Evolutionary conservation across 2,113 vertebrate genomes (phyloP), one percentile per base, ranked within the genome.

Genomic region (Prietella phreatophila): DNA sequence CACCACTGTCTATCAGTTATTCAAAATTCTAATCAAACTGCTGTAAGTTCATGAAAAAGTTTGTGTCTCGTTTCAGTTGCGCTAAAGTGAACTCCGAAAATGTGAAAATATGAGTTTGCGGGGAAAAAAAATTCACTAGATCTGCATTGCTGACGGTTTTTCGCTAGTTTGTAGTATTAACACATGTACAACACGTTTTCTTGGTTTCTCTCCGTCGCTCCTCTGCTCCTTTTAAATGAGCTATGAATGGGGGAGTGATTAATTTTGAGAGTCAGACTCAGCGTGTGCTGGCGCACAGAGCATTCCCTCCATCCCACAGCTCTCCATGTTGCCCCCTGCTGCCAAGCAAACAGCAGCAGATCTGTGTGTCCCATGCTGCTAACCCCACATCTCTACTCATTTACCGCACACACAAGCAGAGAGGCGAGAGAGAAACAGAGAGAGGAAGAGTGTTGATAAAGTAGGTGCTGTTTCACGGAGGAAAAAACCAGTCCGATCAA

Each of bases 221-320:
- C 42, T 71, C 67, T 91, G 83, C 88, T 88, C 86, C 69, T 90
- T 94, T 93, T 91, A 94, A 95, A 94, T 93, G 93, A 94, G 93
- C 82, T 90, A 84, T 90, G 89, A 92, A 93, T 92, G 92, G 91
- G 91, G 25, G 90, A 91, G 90, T 92, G 91, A 93, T 95, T 94
- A 90, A 94, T 95, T 93, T 94, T 94, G 92, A 93, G 58, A 94
- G 89, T 85, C 91, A 92, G 91, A 91, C 94, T 92, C 93, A 92
- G 91, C 4, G 87, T 61, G 80, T 5, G 15, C 56, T 25, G 15
- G 53, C 3, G 36, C 71, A 69, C 56, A 86, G 71, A 79, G 85
- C 71, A 39, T 65, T 53, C 39, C 67, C 81, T 82, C 39, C 69
- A 75, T 75, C 56, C 22, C 78, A 27, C 85, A 53, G 27, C 58